Evolutionary conservation across 2,888 invertebrate genomes (phyloP).

Genomic region (Zygothrica quintamaculata): DNA sequence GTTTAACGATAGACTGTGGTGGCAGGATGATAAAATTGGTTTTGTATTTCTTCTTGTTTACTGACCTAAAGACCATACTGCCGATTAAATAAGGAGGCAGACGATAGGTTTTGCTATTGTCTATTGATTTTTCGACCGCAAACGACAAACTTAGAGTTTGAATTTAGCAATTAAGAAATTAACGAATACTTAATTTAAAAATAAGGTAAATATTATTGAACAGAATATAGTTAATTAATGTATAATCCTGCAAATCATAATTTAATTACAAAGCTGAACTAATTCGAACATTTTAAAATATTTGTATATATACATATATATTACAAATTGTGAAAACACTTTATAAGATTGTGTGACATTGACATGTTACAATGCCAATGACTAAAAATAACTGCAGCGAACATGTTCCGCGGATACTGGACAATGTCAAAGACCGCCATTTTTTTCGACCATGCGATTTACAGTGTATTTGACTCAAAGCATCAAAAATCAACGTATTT

Average conservation of each 20-base stretch:
- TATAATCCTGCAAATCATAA: too few species aligned
- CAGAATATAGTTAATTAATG: too few species aligned
- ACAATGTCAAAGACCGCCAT: conserved; percentile 24
- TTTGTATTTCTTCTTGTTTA: too few species aligned
- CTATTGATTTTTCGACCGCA: conserved; percentile 62
- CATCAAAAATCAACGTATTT: conserved; percentile 20
- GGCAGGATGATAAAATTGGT: too few species aligned
- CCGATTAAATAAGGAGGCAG: conserved; percentile 40
- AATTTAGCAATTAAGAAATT: conserved; percentile 61
- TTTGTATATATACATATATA: conserved; percentile 66
- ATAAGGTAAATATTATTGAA: conserved; percentile 46
- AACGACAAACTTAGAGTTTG: conserved; percentile 75
- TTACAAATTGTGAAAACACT: conserved; percentile 58
- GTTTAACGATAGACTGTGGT: too few species aligned
- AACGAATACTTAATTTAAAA: conserved; percentile 43
- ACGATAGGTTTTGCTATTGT: conserved; percentile 22
- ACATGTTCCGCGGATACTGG: conserved; percentile 27
- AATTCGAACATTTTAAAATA: conserved; percentile 21
- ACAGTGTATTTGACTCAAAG: not conserved
- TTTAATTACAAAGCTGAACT: conserved; percentile 9
- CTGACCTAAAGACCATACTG: too few species aligned
- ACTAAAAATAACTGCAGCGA: conserved; percentile 58
- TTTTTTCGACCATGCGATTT: conserved; percentile 30
- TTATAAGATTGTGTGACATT: conserved; percentile 58
- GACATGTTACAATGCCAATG: conserved; percentile 68